A percentile compares a stretch with the other conserved stretches of the same genome.
phyloP scores from a whole-genome alignment of 2,888 invertebrate species.

The Mythimna albipuncta region DNA sequence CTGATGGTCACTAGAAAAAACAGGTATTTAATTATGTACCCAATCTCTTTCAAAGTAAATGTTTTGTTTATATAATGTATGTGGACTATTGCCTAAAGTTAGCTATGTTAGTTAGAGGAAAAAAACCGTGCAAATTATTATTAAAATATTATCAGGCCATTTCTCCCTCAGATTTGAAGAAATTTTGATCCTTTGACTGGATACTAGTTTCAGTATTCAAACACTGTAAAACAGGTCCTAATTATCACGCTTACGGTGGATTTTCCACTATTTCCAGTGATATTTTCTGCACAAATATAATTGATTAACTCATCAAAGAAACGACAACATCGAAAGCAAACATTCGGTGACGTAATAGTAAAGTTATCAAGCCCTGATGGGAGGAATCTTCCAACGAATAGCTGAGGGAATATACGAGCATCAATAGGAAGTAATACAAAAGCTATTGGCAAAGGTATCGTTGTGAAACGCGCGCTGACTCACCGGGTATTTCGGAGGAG shows the following conservation, averaged over 20 bases:
- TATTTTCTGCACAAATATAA: constrained; percentile 7
- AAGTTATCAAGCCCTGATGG: constrained; percentile 20
- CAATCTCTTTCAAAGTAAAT: background rate
- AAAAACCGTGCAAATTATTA: too few species aligned
- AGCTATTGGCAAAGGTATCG: constrained; percentile 88
- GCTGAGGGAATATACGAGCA: constrained; percentile 66
- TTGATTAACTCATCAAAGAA: constrained; percentile 38
- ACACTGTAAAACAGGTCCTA: background rate
- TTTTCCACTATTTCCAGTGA: background rate
- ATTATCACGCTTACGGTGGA: background rate
- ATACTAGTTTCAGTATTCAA: background rate
- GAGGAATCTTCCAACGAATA: constrained; percentile 64
- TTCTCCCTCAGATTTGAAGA: too few species aligned
- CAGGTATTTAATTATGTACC: too few species aligned
- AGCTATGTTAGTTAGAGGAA: background rate
- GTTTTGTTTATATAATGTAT: too few species aligned
- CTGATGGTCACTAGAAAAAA: background rate
- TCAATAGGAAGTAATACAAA: constrained; percentile 88
- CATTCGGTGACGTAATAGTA: constrained; percentile 19
- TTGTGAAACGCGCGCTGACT: constrained; percentile 87
- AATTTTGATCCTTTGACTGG: background rate
- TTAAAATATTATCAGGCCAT: too few species aligned
- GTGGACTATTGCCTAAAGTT: background rate
- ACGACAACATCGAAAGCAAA: constrained; percentile 26
- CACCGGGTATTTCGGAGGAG: constrained; percentile 84